Percentiles rank a stretch among this genome's conserved stretches.
phyloP scores from a whole-genome alignment of 92 coral and sea anemone genomes.

The Palythoa grandis region DNA sequence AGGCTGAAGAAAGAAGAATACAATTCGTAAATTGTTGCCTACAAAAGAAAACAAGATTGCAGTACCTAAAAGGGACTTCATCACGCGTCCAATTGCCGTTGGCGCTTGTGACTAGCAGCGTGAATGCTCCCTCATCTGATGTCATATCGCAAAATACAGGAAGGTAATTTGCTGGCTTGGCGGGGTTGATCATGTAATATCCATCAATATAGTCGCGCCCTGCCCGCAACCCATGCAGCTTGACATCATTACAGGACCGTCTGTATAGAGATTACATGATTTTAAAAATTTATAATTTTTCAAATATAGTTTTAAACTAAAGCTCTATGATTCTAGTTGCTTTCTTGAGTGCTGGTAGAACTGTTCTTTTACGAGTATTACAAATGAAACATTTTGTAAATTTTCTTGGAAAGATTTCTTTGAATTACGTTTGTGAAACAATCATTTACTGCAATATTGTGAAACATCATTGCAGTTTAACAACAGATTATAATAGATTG shows the following conservation, averaged over 20 bases:
- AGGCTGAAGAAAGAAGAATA: too few relatives aligned
- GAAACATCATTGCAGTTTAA: too few relatives aligned
- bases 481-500: too few relatives aligned
- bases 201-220: constrained; percentile 40
- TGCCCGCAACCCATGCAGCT: constrained; percentile 51
- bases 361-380: background rate
- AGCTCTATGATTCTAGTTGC: background rate
- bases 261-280: constrained; percentile 1
- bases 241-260: constrained; percentile 69
- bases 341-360: too few relatives aligned
- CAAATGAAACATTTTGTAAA: background rate
- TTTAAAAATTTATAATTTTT: background rate
- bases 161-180: constrained; percentile 50
- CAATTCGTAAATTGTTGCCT: too few relatives aligned
- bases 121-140: constrained; percentile 64
- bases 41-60: too few relatives aligned
- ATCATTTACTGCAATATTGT: too few relatives aligned
- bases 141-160: constrained; percentile 73
- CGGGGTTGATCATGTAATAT: constrained; percentile 51
- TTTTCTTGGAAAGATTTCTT: too few relatives aligned
- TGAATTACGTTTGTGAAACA: too few relatives aligned
- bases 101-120: constrained; percentile 65
- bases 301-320: too few relatives aligned
- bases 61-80: constrained; percentile 53
- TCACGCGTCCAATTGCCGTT: constrained; percentile 62